Evolutionary conservation across 1,140 invertebrate species (phyloP), one percentile per base, ranked within the genome.

Genomic region (Pollicipes pollicipes): DNA sequence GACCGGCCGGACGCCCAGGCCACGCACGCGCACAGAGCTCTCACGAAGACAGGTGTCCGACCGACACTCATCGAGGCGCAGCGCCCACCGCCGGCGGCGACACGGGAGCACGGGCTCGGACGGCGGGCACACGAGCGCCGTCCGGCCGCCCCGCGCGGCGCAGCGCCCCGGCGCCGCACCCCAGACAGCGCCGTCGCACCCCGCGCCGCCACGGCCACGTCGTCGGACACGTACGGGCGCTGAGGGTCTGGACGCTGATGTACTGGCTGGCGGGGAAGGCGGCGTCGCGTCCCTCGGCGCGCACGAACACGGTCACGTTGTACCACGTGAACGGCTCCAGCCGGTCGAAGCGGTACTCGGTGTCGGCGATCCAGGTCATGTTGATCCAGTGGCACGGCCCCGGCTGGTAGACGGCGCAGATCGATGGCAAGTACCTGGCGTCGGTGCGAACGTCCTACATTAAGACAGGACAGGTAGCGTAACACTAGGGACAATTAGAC

Each of bases 291-390:
- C 70, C 72, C 73, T 83, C 83, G 10, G 85, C 75, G 68, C 83
- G 80, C 0, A 88, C 86, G 76, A 87, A 91, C 13, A 92, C 86
- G 0, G 88, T 90, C 67, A 91, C 79, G 75, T 90, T 90, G 76
- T 92, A 92, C 0, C 80, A 77, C 0, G 89, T 90, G 74, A 81
- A 89, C 0, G 90, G 85, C 72, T 84, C 79, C 2, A 92, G 79
- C 70, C 84, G 78, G 0, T 79, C 84, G 75, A 92, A 90, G 70
- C 80, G 82, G 76, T 83, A 85, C 28, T 58, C 45, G 45, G 45
- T 10, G 13, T 58, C 45, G 8, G 45, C 45, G 80, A 78, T 10
- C 82, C 78, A 64, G 79, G 83, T 87, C 85, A 87, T 3, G 75
- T 73, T 69, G 45, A 73, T 72, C 28, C 75, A 72, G 35, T 70